Conservation (phyloP, 2,113 vertebrate species). For the Tetrao urogallus region DNA sequence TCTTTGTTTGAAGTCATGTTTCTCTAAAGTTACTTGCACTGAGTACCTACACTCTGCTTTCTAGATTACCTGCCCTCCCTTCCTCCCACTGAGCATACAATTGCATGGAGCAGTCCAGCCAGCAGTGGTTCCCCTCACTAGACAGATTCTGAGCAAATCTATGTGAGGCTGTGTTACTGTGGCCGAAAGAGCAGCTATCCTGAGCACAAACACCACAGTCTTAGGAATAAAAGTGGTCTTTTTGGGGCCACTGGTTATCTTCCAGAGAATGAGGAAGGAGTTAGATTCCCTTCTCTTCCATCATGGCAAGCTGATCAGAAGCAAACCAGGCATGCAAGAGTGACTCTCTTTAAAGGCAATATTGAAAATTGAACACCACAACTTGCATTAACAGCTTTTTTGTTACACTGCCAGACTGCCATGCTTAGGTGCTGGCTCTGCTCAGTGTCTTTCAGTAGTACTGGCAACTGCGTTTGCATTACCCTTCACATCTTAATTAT, state of each 20-base stretch:
- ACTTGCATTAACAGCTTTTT: conserved; percentile 44
- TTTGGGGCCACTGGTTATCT: background rate
- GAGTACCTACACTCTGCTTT: background rate
- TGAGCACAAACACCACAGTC: background rate
- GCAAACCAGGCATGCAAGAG: background rate
- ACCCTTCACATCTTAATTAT: background rate
- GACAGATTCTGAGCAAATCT: background rate
- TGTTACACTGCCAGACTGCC: conserved; percentile 4
- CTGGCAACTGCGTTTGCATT: background rate
- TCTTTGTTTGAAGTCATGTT: accelerated
- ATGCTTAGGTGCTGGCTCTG: background rate
- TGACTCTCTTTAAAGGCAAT: background rate
- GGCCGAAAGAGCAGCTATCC: background rate
- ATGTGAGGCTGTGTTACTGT: background rate
- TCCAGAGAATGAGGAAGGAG: background rate
- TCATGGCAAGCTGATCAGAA: background rate
- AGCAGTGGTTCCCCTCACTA: background rate
- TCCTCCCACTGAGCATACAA: background rate
- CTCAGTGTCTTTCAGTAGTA: background rate
- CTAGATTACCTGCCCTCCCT: background rate
- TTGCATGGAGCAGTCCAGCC: background rate
- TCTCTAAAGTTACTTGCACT: background rate
- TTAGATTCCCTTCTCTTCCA: background rate
- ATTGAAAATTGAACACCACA: conserved; percentile 24
- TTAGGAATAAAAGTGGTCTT: background rate